These are phyloP conservation scores for Cryptocephalus primarius DNA, from an alignment of 2,888 invertebrate species.

Conservation along the genomic window DNA sequence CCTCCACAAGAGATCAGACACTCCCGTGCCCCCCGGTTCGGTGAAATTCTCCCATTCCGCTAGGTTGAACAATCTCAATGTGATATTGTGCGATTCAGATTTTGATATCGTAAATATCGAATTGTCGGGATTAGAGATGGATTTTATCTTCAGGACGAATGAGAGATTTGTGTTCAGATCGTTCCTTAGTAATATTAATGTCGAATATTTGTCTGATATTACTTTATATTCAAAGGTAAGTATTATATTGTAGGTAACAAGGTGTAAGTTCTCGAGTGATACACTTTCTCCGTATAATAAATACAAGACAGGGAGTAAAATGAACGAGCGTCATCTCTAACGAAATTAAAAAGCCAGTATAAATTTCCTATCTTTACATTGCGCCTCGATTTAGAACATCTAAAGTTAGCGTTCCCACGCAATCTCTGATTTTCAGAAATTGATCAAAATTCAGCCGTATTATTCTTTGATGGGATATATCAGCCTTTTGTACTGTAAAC, in stretches of 20 bases:
- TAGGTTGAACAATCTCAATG: slow-evolving; percentile 47
- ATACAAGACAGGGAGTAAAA: too few relatives aligned
- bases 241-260: background rate
- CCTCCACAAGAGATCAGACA: slow-evolving; percentile 36
- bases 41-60: slow-evolving; percentile 65
- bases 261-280: background rate
- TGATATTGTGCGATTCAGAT: slow-evolving; percentile 61
- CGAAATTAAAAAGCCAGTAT: too few relatives aligned
- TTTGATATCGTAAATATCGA: slow-evolving; percentile 57
- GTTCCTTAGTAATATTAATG: slow-evolving; percentile 52
- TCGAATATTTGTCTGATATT: slow-evolving; percentile 63
- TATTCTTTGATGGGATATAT: too few relatives aligned
- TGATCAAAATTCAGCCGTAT: too few relatives aligned
- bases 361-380: too few relatives aligned
- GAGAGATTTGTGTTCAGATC: slow-evolving; percentile 64
- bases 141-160: slow-evolving; percentile 66
- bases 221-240: slow-evolving; percentile 64
- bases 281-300: too few relatives aligned
- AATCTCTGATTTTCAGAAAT: too few relatives aligned
- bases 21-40: slow-evolving; percentile 65
- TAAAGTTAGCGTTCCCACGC: too few relatives aligned
- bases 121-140: slow-evolving; percentile 57
- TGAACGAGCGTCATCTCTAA: too few relatives aligned
- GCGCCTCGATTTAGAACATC: too few relatives aligned
- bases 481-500: too few relatives aligned